Evolutionary conservation across 2,113 vertebrate genomes (phyloP), one percentile per base, ranked within the genome.

Genomic region (Craseonycteris thonglongyai): DNA sequence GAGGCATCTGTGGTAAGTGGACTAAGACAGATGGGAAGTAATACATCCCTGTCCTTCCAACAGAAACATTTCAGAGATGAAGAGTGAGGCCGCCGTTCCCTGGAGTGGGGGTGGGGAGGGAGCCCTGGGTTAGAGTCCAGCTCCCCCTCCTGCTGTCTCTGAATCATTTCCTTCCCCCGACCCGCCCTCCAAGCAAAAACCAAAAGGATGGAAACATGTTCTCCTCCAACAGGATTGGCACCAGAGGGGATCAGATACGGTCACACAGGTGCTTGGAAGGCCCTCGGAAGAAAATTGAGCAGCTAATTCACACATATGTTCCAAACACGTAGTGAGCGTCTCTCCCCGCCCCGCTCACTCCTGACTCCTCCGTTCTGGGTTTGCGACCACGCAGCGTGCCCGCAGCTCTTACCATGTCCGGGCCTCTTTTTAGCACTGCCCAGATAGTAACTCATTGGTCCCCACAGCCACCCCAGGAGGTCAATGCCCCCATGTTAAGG

Each of bases 321-420:
- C 38, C n/a, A 33, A 78, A n/a, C 54, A n/a, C 0, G 1, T 4
- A 26, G 0, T 2, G n/a, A 66, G 49, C 40, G 26, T 14, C 11
- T 76, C n/a, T n/a, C n/a, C n/a, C n/a, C n/a, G n/a, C n/a, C n/a
- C n/a, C n/a, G n/a, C n/a, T n/a, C n/a, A n/a, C n/a, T n/a, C n/a
- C n/a, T n/a, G n/a, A n/a, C n/a, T n/a, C n/a, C n/a, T n/a, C n/a
- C n/a, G n/a, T n/a, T n/a, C n/a, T n/a, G n/a, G n/a, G n/a, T n/a
- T n/a, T n/a, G n/a, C n/a, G n/a, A 49, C 9, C 7, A 1, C 0
- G 71, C 63, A 1, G 45, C 11, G 1, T 9, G 12, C 8, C 42
- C 0, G 0, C 0, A 5, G 30, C 14, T 13, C 38, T 35, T 5
- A 3, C 12, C 2, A 1, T 0, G 1, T 14, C 6, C 1, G 24